A percentile compares a stretch with the other conserved stretches of the same genome.
These are phyloP conservation scores for Cydia strobilella DNA, from an alignment of 1,140 invertebrate species.

Conservation along the genomic window DNA sequence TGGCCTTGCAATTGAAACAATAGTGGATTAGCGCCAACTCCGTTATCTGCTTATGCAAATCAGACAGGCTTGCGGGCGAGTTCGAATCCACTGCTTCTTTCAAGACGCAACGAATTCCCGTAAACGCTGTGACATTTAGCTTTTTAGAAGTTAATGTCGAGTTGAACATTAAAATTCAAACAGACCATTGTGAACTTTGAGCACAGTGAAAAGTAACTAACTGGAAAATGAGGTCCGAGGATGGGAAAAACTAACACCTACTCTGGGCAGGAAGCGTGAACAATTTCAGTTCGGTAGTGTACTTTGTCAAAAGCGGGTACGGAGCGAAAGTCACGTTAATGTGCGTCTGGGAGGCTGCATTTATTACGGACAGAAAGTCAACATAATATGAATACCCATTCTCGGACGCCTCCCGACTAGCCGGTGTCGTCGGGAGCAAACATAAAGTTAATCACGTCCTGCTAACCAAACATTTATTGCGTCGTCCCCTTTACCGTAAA, in stretches of 20 bases:
- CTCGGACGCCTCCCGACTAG: conserved; percentile 8
- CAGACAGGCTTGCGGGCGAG: conserved; percentile 33
- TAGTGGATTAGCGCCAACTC: conserved; percentile 59
- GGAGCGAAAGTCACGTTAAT: background rate
- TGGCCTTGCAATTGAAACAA: conserved; percentile 61
- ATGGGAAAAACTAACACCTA: background rate
- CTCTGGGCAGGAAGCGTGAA: background rate
- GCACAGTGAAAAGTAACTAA: background rate
- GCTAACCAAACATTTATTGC: conserved; percentile 42
- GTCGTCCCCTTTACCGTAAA: conserved; percentile 39
- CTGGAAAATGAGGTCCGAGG: background rate
- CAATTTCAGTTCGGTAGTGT: background rate
- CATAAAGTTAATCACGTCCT: conserved; percentile 32
- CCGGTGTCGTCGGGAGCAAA: conserved; percentile 22
- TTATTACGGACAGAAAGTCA: conserved; percentile 16
- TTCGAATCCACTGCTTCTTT: conserved; percentile 28
- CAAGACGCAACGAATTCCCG: conserved; percentile 16
- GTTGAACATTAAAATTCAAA: conserved; percentile 22
- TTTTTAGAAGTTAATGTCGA: conserved; percentile 22
- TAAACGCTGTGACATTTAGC: conserved; percentile 13
- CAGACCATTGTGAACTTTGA: conserved; percentile 11
- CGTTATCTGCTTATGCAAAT: conserved; percentile 62
- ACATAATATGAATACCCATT: conserved; percentile 32
- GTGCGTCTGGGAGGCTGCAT: background rate
- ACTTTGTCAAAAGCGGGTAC: background rate